These are phyloP conservation scores for Lasioglossum vierecki DNA, from an alignment of 2,888 invertebrate species.

Conservation along the genomic window DNA sequence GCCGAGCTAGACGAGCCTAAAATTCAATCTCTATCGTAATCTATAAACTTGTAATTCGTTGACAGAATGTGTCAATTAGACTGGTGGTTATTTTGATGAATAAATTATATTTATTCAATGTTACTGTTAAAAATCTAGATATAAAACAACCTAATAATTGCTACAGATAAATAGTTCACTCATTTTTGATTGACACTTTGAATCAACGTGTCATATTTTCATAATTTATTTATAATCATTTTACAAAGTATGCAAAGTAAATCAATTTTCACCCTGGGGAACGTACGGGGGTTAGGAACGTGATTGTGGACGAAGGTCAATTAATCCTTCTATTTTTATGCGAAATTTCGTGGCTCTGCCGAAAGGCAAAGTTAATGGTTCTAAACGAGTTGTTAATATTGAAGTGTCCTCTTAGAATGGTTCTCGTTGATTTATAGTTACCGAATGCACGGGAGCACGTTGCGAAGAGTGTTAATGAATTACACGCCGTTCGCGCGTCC, in stretches of 20 bases:
- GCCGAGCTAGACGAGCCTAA: too few relatives aligned
- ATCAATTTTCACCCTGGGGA: background rate
- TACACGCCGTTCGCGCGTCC: background rate
- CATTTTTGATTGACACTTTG: too few relatives aligned
- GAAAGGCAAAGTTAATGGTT: slow-evolving; percentile 17
- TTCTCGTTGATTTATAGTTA: slow-evolving; percentile 3
- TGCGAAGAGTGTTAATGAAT: background rate
- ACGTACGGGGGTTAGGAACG: background rate
- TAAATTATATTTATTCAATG: too few relatives aligned
- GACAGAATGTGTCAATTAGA: too few relatives aligned
- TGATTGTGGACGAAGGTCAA: background rate
- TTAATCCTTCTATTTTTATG: background rate
- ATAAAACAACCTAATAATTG: too few relatives aligned
- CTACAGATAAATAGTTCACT: too few relatives aligned
- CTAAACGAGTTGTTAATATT: background rate
- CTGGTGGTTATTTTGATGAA: too few relatives aligned
- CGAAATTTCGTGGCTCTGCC: background rate
- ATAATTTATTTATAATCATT: background rate
- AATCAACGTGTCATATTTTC: background rate
- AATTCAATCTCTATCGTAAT: too few relatives aligned
- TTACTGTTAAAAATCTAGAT: too few relatives aligned
- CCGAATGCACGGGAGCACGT: background rate
- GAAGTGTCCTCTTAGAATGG: slow-evolving; percentile 45
- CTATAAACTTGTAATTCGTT: too few relatives aligned
- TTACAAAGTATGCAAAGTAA: background rate